Evolutionary conservation across 2,797 vertebrate genomes (phyloP).

Genomic region (Coilia nasus): DNA sequence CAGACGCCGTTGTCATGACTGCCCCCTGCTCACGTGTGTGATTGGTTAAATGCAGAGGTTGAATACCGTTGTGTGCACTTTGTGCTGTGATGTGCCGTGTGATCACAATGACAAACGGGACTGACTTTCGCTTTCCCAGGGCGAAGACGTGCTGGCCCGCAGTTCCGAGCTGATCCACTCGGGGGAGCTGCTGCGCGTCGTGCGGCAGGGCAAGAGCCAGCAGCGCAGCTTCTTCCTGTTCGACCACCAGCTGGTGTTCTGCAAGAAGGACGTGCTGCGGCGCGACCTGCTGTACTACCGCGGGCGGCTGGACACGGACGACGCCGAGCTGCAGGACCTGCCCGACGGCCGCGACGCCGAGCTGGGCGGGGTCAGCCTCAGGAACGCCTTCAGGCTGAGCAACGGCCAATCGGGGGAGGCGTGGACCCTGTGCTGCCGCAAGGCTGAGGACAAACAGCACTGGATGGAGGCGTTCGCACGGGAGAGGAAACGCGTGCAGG

Average conservation of each 20-base stretch:
- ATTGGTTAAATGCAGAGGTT: too few species aligned
- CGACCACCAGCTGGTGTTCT: slow-evolving; percentile 95
- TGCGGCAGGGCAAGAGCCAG: slow-evolving; percentile 89
- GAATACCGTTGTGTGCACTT: too few species aligned
- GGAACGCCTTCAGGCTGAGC: slow-evolving; percentile 86
- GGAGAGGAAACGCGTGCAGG: slow-evolving; percentile 87
- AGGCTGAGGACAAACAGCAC: slow-evolving; percentile 88
- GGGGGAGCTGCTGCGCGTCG: slow-evolving; percentile 86
- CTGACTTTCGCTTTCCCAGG: too few species aligned
- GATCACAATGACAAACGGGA: too few species aligned
- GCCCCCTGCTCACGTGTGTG: too few species aligned
- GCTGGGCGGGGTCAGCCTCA: slow-evolving; percentile 79
- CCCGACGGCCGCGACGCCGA: slow-evolving; percentile 86
- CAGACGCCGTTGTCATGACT: too few species aligned
- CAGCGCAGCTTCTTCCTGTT: slow-evolving; percentile 97
- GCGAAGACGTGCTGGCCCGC: slow-evolving; percentile 83
- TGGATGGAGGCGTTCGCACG: slow-evolving; percentile 89
- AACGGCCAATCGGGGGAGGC: slow-evolving; percentile 76
- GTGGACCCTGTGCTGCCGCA: slow-evolving; percentile 87
- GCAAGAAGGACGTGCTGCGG: slow-evolving; percentile 94
- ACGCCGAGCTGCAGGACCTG: slow-evolving; percentile 78
- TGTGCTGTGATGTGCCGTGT: too few species aligned
- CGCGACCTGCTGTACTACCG: slow-evolving; percentile 95
- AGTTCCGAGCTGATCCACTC: slow-evolving; percentile 97
- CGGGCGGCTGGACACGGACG: slow-evolving; percentile 86